A percentile compares a stretch with the other conserved stretches of the same genome.
phyloP scores from a whole-genome alignment of 2,888 invertebrate genomes.

The Eretmocerus hayati region DNA sequence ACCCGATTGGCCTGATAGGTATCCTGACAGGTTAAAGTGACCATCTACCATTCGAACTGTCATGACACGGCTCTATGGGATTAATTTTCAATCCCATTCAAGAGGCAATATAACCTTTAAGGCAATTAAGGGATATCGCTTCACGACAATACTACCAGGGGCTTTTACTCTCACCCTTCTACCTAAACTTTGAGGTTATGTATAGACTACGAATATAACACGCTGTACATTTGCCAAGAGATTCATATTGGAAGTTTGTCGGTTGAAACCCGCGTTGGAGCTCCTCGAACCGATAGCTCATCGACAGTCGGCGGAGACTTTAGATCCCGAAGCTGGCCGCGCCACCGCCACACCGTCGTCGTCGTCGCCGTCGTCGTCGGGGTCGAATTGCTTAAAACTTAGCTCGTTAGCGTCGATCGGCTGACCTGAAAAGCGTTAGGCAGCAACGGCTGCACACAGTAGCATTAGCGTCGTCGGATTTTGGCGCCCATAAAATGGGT shows the following conservation, averaged over 20 bases:
- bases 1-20: not conserved
- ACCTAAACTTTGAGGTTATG: not conserved
- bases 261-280: not conserved
- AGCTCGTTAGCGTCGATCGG: constrained; percentile 27
- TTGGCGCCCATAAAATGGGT: constrained; percentile 20
- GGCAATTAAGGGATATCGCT: not conserved
- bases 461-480: not conserved
- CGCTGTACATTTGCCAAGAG: constrained; percentile 13
- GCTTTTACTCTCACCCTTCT: not conserved
- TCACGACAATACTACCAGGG: not conserved
- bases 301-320: constrained; percentile 14
- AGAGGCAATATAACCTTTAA: no score
- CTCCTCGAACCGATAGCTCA: constrained; percentile 11
- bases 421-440: constrained; percentile 4
- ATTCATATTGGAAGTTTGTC: constrained; percentile 21
- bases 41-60: no score
- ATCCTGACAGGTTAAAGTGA: no score
- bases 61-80: no score
- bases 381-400: constrained; percentile 25
- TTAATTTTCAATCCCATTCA: no score
- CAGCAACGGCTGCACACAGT: not conserved
- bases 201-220: not conserved
- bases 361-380: no score
- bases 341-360: no score
- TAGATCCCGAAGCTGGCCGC: no score